A percentile compares a stretch with the other conserved stretches of the same genome.
Conservation (phyloP, 2,888 invertebrate genomes). For the Bugula neritina region DNA sequence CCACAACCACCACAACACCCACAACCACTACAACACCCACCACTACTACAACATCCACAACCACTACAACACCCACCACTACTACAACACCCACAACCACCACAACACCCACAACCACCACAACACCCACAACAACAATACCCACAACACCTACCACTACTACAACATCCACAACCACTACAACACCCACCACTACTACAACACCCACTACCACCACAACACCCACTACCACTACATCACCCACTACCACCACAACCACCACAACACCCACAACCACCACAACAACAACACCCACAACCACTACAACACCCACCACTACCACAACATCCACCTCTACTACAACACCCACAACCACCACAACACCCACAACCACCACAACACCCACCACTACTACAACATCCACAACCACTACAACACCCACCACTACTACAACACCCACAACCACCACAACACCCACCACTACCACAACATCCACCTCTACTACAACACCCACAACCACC, state of each 20-base stretch:
- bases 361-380: neutral
- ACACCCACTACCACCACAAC: neutral
- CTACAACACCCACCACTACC: neutral
- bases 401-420: neutral
- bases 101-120: neutral
- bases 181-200: neutral
- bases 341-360: neutral
- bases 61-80: neutral
- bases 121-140: neutral
- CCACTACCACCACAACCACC: neutral
- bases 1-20: neutral
- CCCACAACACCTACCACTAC: neutral
- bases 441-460: neutral
- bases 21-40: neutral
- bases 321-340: neutral
- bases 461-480: neutral
- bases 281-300: neutral
- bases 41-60: neutral
- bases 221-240: neutral
- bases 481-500: neutral
- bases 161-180: neutral
- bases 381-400: neutral
- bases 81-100: neutral
- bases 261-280: neutral
- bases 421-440: neutral